Percentiles rank a stretch among this genome's conserved stretches.
phyloP scores from a whole-genome alignment of 2,797 vertebrate genomes.

The Mormyrops attenuatus region DNA sequence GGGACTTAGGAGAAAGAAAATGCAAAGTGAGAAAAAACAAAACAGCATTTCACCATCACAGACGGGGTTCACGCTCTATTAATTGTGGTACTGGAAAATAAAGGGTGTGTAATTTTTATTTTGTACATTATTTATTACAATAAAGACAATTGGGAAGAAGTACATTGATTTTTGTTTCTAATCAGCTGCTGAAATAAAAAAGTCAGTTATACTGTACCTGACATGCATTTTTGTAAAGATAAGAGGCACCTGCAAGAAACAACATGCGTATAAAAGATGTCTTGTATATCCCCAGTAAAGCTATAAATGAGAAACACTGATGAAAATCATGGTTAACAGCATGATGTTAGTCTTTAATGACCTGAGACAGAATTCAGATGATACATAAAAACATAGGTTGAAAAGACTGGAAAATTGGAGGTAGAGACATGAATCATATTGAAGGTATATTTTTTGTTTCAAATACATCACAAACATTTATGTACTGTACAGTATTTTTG shows the following conservation, averaged over 20 bases:
- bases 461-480: background rate
- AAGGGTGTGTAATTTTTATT: constrained; percentile 58
- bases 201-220: background rate
- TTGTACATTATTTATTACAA: constrained; percentile 56
- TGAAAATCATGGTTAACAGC: background rate
- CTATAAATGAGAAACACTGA: background rate
- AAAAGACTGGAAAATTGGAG: background rate
- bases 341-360: background rate
- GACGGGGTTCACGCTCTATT: constrained; percentile 62
- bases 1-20: constrained; percentile 45
- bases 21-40: constrained; percentile 46
- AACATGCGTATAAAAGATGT: background rate
- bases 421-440: background rate
- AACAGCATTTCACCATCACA: constrained; percentile 47
- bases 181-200: background rate
- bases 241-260: background rate
- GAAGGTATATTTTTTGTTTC: background rate
- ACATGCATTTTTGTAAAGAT: background rate
- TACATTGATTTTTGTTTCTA: background rate
- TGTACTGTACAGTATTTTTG: background rate
- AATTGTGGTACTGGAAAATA: constrained; percentile 64
- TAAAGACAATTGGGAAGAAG: constrained; percentile 57
- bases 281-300: background rate
- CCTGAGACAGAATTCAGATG: background rate
- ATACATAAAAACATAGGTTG: background rate